A percentile compares a stretch with the other conserved stretches of the same genome.
Conservation (phyloP, 2,888 invertebrate species). For the Drosophila mulleri region DNA sequence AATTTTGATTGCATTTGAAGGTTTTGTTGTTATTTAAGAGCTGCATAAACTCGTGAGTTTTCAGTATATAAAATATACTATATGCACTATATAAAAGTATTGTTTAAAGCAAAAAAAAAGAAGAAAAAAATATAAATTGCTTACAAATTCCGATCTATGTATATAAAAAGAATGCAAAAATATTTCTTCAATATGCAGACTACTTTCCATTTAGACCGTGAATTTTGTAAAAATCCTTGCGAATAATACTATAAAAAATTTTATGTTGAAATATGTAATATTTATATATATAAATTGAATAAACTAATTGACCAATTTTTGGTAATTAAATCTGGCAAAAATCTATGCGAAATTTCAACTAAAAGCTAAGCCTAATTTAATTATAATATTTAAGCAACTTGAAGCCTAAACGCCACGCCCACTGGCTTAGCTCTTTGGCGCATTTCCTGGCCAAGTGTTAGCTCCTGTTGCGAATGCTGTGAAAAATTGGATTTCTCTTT, state of each 20-base stretch:
- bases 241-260: too few relatives aligned
- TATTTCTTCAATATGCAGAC: too few relatives aligned
- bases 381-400: slow-evolving; percentile 11
- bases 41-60: neutral
- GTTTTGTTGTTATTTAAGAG: neutral
- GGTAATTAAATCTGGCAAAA: neutral
- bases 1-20: neutral
- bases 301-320: too few relatives aligned
- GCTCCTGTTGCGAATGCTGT: slow-evolving; percentile 4
- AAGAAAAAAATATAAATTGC: too few relatives aligned
- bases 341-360: neutral
- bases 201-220: too few relatives aligned
- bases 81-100: neutral
- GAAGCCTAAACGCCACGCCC: neutral
- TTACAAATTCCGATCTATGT: too few relatives aligned
- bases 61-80: too few relatives aligned
- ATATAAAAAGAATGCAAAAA: too few relatives aligned
- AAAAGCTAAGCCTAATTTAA: slow-evolving; percentile 9
- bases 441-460: slow-evolving; percentile 11
- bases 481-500: slow-evolving; percentile 37
- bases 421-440: slow-evolving; percentile 5
- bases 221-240: too few relatives aligned
- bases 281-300: too few relatives aligned
- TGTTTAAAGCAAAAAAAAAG: neutral
- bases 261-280: too few relatives aligned